phyloP scores from a whole-genome alignment of 1,140 invertebrate species.

The Pogonomyrmex californicus region DNA sequence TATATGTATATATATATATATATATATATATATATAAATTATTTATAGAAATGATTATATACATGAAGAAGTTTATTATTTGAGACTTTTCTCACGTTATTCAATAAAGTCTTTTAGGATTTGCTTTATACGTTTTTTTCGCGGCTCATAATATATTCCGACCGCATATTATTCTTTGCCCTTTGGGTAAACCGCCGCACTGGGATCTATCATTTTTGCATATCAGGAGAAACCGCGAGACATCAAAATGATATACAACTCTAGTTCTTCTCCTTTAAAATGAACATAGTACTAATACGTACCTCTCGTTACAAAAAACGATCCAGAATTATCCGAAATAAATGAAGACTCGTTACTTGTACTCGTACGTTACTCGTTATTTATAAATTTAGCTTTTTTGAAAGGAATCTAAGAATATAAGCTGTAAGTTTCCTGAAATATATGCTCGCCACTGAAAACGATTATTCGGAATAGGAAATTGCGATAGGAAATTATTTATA shows the following conservation, averaged over 20 bases:
- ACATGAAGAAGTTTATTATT: not conserved
- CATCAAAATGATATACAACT: conserved; percentile 55
- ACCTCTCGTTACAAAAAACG: conserved; percentile 16
- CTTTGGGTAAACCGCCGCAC: conserved; percentile 66
- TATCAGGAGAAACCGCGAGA: conserved; percentile 63
- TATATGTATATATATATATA: not conserved
- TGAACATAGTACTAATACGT: conserved; percentile 6
- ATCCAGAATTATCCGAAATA: conserved; percentile 4
- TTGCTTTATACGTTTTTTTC: conserved; percentile 65
- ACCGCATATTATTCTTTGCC: conserved; percentile 56
- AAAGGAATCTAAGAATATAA: not conserved
- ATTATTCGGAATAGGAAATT: not conserved
- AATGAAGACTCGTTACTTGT: conserved; percentile 4
- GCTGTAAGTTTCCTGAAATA: not conserved
- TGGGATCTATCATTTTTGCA: conserved; percentile 75
- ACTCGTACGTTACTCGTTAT: no score
- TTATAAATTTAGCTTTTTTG: conserved; percentile 10
- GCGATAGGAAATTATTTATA: not conserved
- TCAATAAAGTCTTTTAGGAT: conserved; percentile 45
- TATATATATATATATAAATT: not conserved
- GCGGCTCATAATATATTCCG: conserved; percentile 61
- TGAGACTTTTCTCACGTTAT: conserved; percentile 36
- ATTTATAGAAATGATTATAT: not conserved
- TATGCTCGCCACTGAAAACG: not conserved
- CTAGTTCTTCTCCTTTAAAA: conserved; percentile 34